Conservation (phyloP, 2,888 invertebrate species). For the Aquatica leii region DNA sequence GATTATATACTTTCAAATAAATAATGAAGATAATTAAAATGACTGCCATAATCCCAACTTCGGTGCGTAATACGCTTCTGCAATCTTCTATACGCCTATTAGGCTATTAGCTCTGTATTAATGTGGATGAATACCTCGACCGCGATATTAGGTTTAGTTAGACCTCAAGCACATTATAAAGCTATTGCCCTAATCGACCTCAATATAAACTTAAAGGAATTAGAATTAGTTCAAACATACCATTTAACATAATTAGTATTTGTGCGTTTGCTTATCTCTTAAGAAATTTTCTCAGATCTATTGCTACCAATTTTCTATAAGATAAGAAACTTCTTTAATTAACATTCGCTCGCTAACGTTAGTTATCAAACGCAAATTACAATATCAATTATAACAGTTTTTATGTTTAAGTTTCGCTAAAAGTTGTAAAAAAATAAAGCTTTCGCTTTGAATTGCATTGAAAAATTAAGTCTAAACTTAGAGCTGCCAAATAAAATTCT, state of each 20-base stretch:
- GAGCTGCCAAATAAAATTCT: conserved; percentile 22
- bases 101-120: conserved; percentile 42
- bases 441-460: too few relatives aligned
- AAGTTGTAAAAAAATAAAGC: too few relatives aligned
- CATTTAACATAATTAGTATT: conserved; percentile 53
- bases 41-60: conserved; percentile 33
- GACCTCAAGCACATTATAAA: conserved; percentile 56
- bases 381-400: too few relatives aligned
- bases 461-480: neutral
- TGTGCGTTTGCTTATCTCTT: conserved; percentile 47
- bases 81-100: conserved; percentile 40
- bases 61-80: conserved; percentile 29
- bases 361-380: too few relatives aligned
- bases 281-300: neutral
- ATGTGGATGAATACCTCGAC: conserved; percentile 40
- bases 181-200: conserved; percentile 52
- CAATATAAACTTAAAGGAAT: conserved; percentile 50
- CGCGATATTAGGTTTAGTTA: conserved; percentile 41
- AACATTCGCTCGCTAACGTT: too few relatives aligned
- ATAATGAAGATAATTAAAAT: conserved; percentile 36
- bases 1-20: conserved; percentile 22
- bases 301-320: too few relatives aligned
- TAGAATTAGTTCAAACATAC: conserved; percentile 50
- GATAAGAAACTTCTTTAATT: too few relatives aligned
- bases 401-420: too few relatives aligned